These are phyloP conservation scores for Leptoclinus maculatus DNA, from an alignment of 2,797 vertebrate species.

Conservation along the genomic window DNA sequence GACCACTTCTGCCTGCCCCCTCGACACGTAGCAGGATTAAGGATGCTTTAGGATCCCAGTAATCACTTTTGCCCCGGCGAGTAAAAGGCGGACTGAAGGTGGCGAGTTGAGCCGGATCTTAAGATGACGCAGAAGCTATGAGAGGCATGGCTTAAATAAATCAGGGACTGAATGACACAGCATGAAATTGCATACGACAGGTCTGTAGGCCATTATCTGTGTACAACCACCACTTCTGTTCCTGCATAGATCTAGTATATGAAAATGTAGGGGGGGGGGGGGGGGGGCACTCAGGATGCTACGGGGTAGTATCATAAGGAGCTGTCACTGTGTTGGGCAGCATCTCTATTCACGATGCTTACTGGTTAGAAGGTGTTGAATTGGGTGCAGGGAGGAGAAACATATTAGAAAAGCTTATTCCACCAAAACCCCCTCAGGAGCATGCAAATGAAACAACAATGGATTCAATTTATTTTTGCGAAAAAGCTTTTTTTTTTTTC, in stretches of 20 bases:
- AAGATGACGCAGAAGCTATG: constrained; percentile 58
- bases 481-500: constrained; percentile 18
- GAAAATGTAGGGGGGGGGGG: constrained; percentile 54
- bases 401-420: constrained; percentile 22
- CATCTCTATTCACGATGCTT: constrained; percentile 38
- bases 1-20: constrained; percentile 65
- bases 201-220: constrained; percentile 68
- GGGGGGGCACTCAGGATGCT: constrained; percentile 46
- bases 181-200: constrained; percentile 73
- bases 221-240: constrained; percentile 54
- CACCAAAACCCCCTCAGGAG: constrained; percentile 26
- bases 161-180: constrained; percentile 70
- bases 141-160: constrained; percentile 64
- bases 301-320: constrained; percentile 49
- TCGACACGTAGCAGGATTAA: constrained; percentile 72
- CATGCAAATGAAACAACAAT: constrained; percentile 52
- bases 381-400: constrained; percentile 25
- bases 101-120: constrained; percentile 51
- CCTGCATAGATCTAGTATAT: constrained; percentile 44
- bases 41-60: constrained; percentile 71
- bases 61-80: constrained; percentile 66
- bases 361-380: constrained; percentile 43
- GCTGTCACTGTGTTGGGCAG: constrained; percentile 44
- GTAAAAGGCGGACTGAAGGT: constrained; percentile 64
- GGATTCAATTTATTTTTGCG: constrained; percentile 36